Percentiles rank a stretch among this genome's conserved stretches.
phyloP scores from a whole-genome alignment of 2,888 invertebrate genomes.

The Tinea pellionella region DNA sequence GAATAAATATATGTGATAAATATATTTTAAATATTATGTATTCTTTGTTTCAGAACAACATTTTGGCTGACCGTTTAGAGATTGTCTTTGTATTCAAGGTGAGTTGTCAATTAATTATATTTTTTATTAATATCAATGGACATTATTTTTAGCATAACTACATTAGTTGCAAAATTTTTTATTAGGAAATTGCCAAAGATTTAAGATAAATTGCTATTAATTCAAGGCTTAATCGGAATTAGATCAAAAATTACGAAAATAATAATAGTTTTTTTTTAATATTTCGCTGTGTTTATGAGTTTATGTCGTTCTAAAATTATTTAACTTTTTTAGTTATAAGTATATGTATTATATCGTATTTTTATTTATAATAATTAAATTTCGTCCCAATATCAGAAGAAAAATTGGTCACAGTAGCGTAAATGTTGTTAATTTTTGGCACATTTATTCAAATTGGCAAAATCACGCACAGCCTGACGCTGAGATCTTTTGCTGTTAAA shows the following conservation, averaged over 20 bases:
- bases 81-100: slow-evolving; percentile 3
- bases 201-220: background rate
- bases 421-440: no score
- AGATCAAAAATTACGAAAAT: slow-evolving; percentile 1
- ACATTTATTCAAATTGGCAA: no score
- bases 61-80: background rate
- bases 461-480: no score
- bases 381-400: no score
- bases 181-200: background rate
- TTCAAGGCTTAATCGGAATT: background rate
- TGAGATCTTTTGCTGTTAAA: no score
- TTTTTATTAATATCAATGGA: background rate
- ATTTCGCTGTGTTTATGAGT: no score
- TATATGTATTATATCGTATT: no score
- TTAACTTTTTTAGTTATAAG: no score
- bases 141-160: background rate
- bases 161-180: background rate
- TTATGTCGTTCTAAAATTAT: no score
- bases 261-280: background rate
- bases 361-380: no score
- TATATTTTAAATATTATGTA: background rate
- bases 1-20: no score
- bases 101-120: background rate
- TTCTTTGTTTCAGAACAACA: background rate
- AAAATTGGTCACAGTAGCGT: no score